Evolutionary conservation across 2,888 invertebrate genomes (phyloP), one percentile per base, ranked within the genome.

Genomic region (Campoplex capitator): DNA sequence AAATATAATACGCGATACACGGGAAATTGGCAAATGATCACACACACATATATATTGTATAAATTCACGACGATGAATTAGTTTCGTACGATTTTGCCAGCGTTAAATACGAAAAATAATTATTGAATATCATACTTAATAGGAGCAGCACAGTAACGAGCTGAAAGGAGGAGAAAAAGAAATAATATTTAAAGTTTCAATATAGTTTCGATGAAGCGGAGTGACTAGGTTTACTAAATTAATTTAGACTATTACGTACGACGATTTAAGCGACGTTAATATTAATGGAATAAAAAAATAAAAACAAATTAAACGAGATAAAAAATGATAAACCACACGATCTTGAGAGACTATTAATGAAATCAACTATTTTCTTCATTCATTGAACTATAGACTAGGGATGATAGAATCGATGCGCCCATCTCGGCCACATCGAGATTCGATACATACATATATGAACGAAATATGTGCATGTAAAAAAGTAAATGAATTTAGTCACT

Each of bases 1-100:
- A 51, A 65, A 74, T 42, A 74, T 38, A 74, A 6, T 38, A 23
- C 16, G 48, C 62, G 32, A 38, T 28, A 80, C 45, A 51, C 73
- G 73, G 68, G 42, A 38, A 42, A 51, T 16, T 23, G 11, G 9
- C 16, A 68, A 67, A 83, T n/a, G 81, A 28, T 13, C 45, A 85
- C 71, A 84, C 78, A 38, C 38, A 87, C 70, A 82, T 83, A 86
- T 35, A 80, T 68, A 68, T 68, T 76, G 78, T 89, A 86, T 90
- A 89, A 85, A 90, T 90, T 90, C 84, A 86, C 90, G 87, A 90
- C 88, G 88, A 91, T 86, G 91, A 90, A 92, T 91, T 93, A 92
- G 91, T 91, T 92, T 91, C 90, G 84, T 91, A 92, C 90, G 89
- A 89, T 83, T 90, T 88, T 87, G 88, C 88, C 89, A 88, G 90